Conservation (phyloP, 2,113 vertebrate genomes). For the Candoia aspera region DNA sequence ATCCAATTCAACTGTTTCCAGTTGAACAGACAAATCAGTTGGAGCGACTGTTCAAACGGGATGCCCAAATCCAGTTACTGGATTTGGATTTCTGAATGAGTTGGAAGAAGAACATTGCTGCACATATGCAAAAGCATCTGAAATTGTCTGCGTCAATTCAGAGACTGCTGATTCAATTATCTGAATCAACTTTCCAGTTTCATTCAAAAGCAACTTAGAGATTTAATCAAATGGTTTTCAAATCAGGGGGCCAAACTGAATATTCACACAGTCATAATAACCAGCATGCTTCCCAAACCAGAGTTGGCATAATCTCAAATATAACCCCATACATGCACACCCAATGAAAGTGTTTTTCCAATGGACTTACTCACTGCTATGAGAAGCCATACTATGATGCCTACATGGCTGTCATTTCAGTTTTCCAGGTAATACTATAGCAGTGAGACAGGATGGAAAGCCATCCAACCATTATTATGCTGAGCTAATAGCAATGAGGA, state of each 20-base stretch:
- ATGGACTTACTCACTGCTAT: neutral
- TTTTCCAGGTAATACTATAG: neutral
- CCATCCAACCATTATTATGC: neutral
- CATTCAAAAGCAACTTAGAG: neutral
- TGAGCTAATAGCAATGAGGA: neutral
- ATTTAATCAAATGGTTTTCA: neutral
- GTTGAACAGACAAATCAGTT: neutral
- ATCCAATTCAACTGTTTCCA: neutral
- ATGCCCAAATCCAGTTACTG: neutral
- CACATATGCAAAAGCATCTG: neutral
- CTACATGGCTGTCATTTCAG: neutral
- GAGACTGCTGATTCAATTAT: neutral
- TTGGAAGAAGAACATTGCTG: neutral
- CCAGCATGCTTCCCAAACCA: too few species aligned
- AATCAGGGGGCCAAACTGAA: neutral
- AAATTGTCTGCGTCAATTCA: neutral
- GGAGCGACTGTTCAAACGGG: neutral
- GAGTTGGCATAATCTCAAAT: too few species aligned
- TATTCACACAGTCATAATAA: neutral
- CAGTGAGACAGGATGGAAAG: neutral
- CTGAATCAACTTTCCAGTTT: neutral
- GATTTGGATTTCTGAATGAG: neutral
- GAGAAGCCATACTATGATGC: neutral
- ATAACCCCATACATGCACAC: too few species aligned
- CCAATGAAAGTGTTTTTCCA: too few species aligned